phyloP scores from a whole-genome alignment of 2,888 invertebrate species.

The Chrysopilus asiliformis region DNA sequence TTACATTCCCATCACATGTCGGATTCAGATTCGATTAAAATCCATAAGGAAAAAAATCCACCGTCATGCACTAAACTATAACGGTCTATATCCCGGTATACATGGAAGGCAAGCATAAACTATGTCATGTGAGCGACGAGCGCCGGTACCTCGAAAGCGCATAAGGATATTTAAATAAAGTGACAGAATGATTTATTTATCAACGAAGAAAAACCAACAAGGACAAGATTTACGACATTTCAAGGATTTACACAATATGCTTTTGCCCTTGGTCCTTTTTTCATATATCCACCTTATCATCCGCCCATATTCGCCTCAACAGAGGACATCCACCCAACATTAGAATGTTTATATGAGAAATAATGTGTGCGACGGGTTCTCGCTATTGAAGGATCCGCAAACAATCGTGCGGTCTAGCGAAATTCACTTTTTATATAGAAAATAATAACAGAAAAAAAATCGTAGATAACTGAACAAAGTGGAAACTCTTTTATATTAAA shows the following conservation, averaged over 20 bases:
- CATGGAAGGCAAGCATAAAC: not conserved
- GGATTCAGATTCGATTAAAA: slow-evolving; percentile 8
- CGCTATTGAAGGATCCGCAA: slow-evolving; percentile 4
- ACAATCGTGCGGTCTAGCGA: slow-evolving; percentile 3
- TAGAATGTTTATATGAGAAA: not conserved
- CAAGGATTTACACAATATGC: slow-evolving; percentile 3
- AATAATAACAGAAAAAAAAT: too few relatives aligned
- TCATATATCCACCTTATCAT: too few relatives aligned
- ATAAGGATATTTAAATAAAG: slow-evolving; percentile 17
- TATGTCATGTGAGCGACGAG: not conserved
- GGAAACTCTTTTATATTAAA: too few relatives aligned
- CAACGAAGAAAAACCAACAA: slow-evolving; percentile 11
- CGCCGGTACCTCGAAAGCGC: too few relatives aligned
- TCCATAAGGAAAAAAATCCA: slow-evolving; percentile 7
- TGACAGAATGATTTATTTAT: slow-evolving; percentile 17
- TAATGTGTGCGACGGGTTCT: slow-evolving; percentile 5
- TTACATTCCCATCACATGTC: slow-evolving; percentile 7
- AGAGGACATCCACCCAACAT: not conserved
- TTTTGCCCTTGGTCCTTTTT: too few relatives aligned
- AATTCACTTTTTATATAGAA: too few relatives aligned
- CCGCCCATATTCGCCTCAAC: too few relatives aligned
- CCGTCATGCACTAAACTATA: slow-evolving; percentile 4
- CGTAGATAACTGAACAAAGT: too few relatives aligned
- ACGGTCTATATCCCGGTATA: not conserved
- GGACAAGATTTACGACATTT: slow-evolving; percentile 4